These are phyloP conservation scores for Prunella fulvescens DNA, from an alignment of 2,113 vertebrate species.

Conservation along the genomic window DNA sequence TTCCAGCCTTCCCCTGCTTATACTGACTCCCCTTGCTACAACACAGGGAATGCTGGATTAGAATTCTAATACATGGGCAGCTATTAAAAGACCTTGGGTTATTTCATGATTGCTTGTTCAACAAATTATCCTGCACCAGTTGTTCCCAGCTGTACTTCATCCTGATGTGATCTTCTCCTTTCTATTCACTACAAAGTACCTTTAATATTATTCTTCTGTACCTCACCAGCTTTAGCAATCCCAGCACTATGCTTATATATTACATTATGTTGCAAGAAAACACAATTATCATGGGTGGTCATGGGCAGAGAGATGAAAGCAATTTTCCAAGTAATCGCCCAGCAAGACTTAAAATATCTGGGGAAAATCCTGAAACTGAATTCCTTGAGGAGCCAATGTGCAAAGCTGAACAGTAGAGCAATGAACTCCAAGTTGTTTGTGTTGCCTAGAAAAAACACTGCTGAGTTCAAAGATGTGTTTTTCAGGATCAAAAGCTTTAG, in stretches of 20 bases:
- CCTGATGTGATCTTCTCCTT: background rate
- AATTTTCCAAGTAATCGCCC: background rate
- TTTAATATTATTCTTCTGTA: background rate
- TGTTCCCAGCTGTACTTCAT: background rate
- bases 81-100: background rate
- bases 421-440: background rate
- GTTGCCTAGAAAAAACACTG: background rate
- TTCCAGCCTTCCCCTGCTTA: background rate
- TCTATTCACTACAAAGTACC: background rate
- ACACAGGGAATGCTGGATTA: background rate
- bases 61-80: background rate
- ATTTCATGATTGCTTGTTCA: background rate
- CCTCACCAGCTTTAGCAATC: background rate
- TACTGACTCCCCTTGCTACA: background rate
- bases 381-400: background rate
- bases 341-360: background rate
- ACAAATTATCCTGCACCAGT: background rate
- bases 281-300: background rate
- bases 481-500: conserved; percentile 16
- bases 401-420: background rate
- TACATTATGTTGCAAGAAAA: background rate
- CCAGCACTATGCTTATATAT: background rate
- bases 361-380: background rate
- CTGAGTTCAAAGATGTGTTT: background rate
- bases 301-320: background rate